Percentiles rank a stretch among this genome's conserved stretches.
These are phyloP conservation scores for Nothoprocta perdicaria DNA, from an alignment of 2,113 vertebrate genomes.

Conservation along the genomic window DNA sequence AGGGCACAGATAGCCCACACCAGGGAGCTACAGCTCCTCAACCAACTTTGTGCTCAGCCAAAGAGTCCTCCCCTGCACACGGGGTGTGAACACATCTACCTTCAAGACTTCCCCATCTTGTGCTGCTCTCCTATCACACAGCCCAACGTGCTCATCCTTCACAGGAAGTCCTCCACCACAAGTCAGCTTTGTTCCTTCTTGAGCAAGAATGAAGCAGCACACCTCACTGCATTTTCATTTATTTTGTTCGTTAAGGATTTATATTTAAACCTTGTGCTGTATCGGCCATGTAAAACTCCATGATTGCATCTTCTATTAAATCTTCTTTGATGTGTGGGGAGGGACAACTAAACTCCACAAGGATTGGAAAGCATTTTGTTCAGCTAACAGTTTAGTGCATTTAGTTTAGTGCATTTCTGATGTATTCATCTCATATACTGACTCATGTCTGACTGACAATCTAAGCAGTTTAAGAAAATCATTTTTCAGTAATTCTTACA, in stretches of 20 bases:
- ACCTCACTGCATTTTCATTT: background rate
- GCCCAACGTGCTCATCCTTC: fast-evolving
- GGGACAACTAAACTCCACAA: background rate
- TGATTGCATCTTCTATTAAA: background rate
- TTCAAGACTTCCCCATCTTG: fast-evolving
- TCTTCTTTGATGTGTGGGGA: background rate
- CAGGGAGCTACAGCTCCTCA: background rate
- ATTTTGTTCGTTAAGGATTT: background rate
- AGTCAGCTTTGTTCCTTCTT: background rate
- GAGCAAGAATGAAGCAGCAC: background rate
- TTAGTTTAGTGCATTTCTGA: background rate
- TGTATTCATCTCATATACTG: conserved; percentile 14
- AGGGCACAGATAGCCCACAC: background rate
- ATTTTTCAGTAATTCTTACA: conserved; percentile 25
- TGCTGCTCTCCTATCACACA: background rate
- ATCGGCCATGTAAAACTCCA: conserved; percentile 13
- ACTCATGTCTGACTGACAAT: background rate
- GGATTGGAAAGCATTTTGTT: conserved; percentile 20
- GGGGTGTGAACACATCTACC: background rate
- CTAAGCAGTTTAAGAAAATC: conserved; percentile 14
- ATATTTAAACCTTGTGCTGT: background rate
- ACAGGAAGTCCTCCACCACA: fast-evolving
- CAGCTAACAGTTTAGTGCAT: background rate
- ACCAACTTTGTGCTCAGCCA: background rate
- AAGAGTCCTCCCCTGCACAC: background rate